phyloP scores from a whole-genome alignment of 2,797 vertebrate species.

The Spea hammondii region DNA sequence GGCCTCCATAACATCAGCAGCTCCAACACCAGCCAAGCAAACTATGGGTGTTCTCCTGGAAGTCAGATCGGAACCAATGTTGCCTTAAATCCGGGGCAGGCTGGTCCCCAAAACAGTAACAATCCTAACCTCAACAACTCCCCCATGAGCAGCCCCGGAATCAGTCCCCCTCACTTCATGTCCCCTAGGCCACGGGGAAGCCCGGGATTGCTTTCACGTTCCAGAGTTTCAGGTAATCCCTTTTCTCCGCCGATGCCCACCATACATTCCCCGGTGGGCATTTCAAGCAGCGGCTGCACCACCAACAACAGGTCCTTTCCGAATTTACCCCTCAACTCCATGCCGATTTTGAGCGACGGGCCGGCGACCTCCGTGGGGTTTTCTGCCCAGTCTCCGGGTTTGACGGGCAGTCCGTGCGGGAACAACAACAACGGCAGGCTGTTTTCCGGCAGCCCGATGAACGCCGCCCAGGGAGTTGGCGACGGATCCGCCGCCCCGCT shows the following conservation, averaged over 20 bases:
- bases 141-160: slow-evolving; percentile 81
- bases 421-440: slow-evolving; percentile 54
- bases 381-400: slow-evolving; percentile 68
- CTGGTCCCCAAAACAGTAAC: slow-evolving; percentile 70
- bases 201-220: slow-evolving; percentile 79
- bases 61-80: slow-evolving; percentile 74
- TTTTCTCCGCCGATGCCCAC: slow-evolving; percentile 81
- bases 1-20: slow-evolving; percentile 75
- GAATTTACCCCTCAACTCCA: slow-evolving; percentile 60
- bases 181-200: slow-evolving; percentile 83
- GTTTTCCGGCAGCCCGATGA: slow-evolving; percentile 61
- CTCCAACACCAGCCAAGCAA: slow-evolving; percentile 66
- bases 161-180: slow-evolving; percentile 86
- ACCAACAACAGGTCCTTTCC: slow-evolving; percentile 62
- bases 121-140: slow-evolving; percentile 69
- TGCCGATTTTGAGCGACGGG: slow-evolving; percentile 65
- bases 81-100: slow-evolving; percentile 72
- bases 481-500: slow-evolving; percentile 63
- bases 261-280: slow-evolving; percentile 70
- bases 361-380: slow-evolving; percentile 67
- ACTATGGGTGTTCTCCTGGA: slow-evolving; percentile 77
- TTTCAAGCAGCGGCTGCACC: slow-evolving; percentile 64
- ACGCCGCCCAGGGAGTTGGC: slow-evolving; percentile 63
- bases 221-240: slow-evolving; percentile 77
- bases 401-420: slow-evolving; percentile 63